Evolutionary conservation across 2,888 invertebrate species (phyloP).

Genomic region (Auanema sp.): DNA sequence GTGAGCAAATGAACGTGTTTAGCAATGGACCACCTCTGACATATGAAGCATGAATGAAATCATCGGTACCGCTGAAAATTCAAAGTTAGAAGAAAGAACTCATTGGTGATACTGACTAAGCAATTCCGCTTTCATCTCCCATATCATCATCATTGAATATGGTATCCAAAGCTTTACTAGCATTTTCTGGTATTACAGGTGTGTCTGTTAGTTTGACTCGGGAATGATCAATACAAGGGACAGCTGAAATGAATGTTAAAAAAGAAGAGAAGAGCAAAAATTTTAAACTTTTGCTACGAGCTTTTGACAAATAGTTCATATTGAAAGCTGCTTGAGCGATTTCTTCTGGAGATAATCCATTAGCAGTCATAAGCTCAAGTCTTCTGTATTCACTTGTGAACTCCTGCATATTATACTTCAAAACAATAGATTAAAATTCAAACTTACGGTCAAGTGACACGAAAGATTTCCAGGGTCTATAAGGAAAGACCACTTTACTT

Average conservation of each 20-base stretch:
- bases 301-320: conserved; percentile 51
- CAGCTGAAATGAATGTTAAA: conserved; percentile 19
- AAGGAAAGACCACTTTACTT: conserved; percentile 54
- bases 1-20: conserved; percentile 60
- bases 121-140: neutral
- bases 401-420: conserved; percentile 29
- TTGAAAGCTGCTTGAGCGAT: conserved; percentile 52
- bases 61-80: conserved; percentile 48
- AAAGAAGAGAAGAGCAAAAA: no score
- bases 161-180: conserved; percentile 14
- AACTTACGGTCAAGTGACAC: conserved; percentile 50
- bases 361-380: conserved; percentile 42
- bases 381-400: conserved; percentile 53
- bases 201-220: conserved; percentile 38
- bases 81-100: no score
- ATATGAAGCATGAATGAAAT: conserved; percentile 60
- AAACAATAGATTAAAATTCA: neutral
- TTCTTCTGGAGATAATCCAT: conserved; percentile 48
- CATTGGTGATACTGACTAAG: no score
- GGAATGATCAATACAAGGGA: conserved; percentile 35
- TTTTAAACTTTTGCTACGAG: conserved; percentile 41
- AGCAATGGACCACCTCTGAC: conserved; percentile 58
- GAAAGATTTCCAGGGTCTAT: conserved; percentile 56
- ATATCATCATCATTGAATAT: neutral
- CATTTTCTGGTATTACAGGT: conserved; percentile 20